Evolutionary conservation across 2,797 vertebrate genomes (phyloP), one percentile per base, ranked within the genome.

Genomic region (Chloroceryle inda): DNA sequence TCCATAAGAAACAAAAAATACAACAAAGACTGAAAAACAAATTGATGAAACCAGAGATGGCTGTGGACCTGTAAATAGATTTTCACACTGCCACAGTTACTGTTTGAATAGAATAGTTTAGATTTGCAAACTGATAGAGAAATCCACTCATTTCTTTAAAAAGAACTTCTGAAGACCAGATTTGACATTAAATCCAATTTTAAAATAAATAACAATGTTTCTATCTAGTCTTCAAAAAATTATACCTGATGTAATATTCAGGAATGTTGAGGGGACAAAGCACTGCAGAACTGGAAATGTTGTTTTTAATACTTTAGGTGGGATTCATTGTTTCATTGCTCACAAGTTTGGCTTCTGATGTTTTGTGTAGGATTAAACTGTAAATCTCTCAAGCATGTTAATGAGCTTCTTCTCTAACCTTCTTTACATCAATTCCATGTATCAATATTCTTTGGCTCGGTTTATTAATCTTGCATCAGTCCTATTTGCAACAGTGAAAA

Each of bases 21-120:
- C 97, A 96, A 96, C 97, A 97, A 96, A 97, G 97, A 96, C 94
- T 75, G 82, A 89, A 97, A 97, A 98, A 97, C 96, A 98, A 98
- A 98, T 97, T 97, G 98, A 98, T 97, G 96, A 97, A 97, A 97
- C 96, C 95, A 97, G 97, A 98, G 96, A 98, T 68, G 92, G 94
- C 94, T 97, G 85, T 86, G 97, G 96, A 97, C 90, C 96, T 55
- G 85, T 95, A 98, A 98, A 98, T 96, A 97, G 97, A 92, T 97
- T 97, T 97, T 92, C 96, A 93, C 59, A 75, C 88, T 84, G 69
- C 91, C 47, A 10, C 88, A 73, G 72, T 95, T 96, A 92, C 91
- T 68, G 47, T 96, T 96, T 95, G 82, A 89, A 97, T 95, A 90
- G 87, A 92, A 94, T 92, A 92, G 88, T 97, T 97, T 85, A 88